Evolutionary conservation across 2,113 vertebrate species (phyloP).

Genomic region (Bos javanicus): DNA sequence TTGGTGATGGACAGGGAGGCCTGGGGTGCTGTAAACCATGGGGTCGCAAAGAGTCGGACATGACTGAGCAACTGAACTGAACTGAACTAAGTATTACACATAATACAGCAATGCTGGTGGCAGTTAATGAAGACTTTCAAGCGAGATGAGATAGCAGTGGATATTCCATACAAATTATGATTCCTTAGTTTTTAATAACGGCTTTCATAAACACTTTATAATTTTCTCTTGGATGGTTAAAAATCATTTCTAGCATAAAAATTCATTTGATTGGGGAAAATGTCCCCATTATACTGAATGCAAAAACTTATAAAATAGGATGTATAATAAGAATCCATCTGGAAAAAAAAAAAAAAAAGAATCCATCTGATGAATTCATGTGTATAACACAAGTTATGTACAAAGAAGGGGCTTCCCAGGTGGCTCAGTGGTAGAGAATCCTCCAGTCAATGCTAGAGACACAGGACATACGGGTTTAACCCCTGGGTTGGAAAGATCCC

Average conservation of each 20-base stretch:
- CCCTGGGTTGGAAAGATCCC: background rate
- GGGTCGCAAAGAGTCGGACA: background rate
- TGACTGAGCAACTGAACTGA: background rate
- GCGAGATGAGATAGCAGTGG: background rate
- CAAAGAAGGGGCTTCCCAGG: background rate
- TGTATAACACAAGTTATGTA: background rate
- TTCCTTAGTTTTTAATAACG: background rate
- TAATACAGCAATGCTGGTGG: background rate
- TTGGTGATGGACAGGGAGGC: background rate
- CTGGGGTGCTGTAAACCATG: background rate
- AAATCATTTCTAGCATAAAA: background rate
- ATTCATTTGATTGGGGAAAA: background rate
- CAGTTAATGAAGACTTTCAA: background rate
- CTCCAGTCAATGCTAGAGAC: background rate
- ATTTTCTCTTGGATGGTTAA: conserved; percentile 28
- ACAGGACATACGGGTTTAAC: background rate
- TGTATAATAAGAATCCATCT: background rate
- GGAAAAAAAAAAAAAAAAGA: background rate
- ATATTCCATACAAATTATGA: background rate
- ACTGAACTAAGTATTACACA: background rate
- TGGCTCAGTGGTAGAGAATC: background rate
- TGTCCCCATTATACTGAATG: background rate
- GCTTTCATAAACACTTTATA: background rate
- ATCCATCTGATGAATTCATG: background rate
- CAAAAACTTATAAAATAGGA: background rate